These are phyloP conservation scores for Rhineura floridana DNA, from an alignment of 2,113 vertebrate species.

Conservation along the genomic window DNA sequence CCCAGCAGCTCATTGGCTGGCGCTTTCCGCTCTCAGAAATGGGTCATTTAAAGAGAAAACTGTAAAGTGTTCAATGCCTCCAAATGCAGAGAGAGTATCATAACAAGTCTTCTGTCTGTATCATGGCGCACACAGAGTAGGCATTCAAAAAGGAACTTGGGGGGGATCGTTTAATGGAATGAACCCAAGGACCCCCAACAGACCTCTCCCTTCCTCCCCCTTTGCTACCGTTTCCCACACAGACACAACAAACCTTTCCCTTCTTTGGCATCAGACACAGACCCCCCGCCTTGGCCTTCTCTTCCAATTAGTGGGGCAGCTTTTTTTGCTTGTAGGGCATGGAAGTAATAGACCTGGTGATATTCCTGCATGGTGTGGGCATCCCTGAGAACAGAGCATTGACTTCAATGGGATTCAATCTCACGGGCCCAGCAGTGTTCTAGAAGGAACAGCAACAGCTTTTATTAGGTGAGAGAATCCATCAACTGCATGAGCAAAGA, in stretches of 20 bases:
- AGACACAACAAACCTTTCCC: conserved; percentile 64
- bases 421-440: not conserved
- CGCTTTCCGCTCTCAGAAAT: conserved; percentile 77
- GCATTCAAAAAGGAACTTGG: conserved; percentile 61
- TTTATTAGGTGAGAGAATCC: not conserved
- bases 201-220: conserved; percentile 51
- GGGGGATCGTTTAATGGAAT: conserved; percentile 43
- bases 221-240: conserved; percentile 53
- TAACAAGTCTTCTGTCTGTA: conserved; percentile 70
- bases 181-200: conserved; percentile 68
- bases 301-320: conserved; percentile 56
- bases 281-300: not conserved
- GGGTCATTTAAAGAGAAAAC: conserved; percentile 81
- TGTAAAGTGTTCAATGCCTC: conserved; percentile 74
- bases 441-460: not conserved
- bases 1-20: conserved; percentile 65
- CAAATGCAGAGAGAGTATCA: conserved; percentile 69
- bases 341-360: conserved; percentile 32
- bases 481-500: not conserved
- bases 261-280: not conserved
- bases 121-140: conserved; percentile 62
- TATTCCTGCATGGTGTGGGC: not conserved
- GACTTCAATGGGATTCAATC: conserved; percentile 21
- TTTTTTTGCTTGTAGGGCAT: conserved; percentile 59
- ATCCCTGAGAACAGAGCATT: conserved; percentile 32